Evolutionary conservation across 1,140 invertebrate genomes (phyloP), one percentile per base, ranked within the genome.

Genomic region (Arctopsyche grandis): DNA sequence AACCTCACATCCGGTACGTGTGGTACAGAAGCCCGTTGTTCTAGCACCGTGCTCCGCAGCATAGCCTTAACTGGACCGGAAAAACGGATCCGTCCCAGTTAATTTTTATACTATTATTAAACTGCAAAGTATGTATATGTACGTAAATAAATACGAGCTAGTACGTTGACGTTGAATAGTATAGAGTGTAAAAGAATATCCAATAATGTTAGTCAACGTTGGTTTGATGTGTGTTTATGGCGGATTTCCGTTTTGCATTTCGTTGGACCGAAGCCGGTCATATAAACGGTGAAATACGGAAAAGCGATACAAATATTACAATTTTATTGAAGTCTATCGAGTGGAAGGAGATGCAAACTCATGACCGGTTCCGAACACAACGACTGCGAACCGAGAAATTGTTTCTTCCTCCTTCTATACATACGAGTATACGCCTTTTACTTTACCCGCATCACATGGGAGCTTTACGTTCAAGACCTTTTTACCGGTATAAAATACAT

Each of bases 321-420:
- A 52, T 77, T 77, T 77, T 66, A 77, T 69, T 77, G 75, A 12
- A 29, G 26, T 69, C 43, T 24, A 77, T 77, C 63, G 75, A 69
- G n/a, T 38, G 38, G 21, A 48, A 69, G n/a, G 21, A 69, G 38
- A 77, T 77, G 75, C 60, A 77, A 69, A 77, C 74, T 75, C 58
- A 58, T 63, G 44, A 75, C 46, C 29, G 21, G 69, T 70, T 70
- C 26, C 69, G 29, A 14, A 44, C 38, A 73, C 43, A 73, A 22
- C 70, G 22, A 74, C 19, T 29, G 12, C 21, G 46, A 74, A 52
- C 71, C 71, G 44, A 56, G 71, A 74, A 74, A 74, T 56, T 74
- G 71, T 74, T 74, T 74, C 52, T 24, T 46, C 24, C 12, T 26
- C 3, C 29, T 38, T 38, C 29, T 38, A 1, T 38, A 38, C 16